phyloP scores from a whole-genome alignment of 2,888 invertebrate species.

The Taenaris catops region DNA sequence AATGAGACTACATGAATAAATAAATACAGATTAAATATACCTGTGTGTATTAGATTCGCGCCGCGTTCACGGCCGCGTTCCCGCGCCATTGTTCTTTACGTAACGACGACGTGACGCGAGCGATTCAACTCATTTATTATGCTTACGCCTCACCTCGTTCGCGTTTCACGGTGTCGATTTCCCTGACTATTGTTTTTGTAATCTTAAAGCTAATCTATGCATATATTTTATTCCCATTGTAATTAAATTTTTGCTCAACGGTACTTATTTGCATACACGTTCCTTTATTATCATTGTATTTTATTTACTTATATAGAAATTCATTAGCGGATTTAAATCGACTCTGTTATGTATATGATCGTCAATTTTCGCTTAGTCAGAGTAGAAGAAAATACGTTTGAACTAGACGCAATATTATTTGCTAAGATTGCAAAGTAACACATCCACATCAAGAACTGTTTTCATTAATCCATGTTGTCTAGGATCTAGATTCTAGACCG shows the following conservation, averaged over 20 bases:
- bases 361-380: too few relatives aligned
- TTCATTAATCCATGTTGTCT: too few relatives aligned
- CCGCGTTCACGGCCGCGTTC: slow-evolving; percentile 66
- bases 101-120: slow-evolving; percentile 51
- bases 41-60: slow-evolving; percentile 29
- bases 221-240: slow-evolving; percentile 25
- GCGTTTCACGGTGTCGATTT: slow-evolving; percentile 55
- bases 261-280: slow-evolving; percentile 16
- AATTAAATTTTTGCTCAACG: slow-evolving; percentile 20
- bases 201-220: slow-evolving; percentile 37
- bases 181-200: slow-evolving; percentile 54
- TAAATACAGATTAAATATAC: neutral
- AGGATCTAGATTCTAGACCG: too few relatives aligned
- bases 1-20: slow-evolving; percentile 6
- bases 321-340: too few relatives aligned
- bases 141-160: slow-evolving; percentile 47
- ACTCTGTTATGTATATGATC: too few relatives aligned
- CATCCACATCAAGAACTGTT: too few relatives aligned
- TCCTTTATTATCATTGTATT: slow-evolving; percentile 1
- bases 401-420: too few relatives aligned
- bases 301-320: too few relatives aligned
- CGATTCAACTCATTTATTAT: slow-evolving; percentile 41
- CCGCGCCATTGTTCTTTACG: slow-evolving; percentile 71
- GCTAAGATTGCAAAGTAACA: too few relatives aligned
- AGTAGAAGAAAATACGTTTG: too few relatives aligned